Base-by-base conservation (phyloP, 2,113 vertebrate species). In the Pomatorhinus ruficollis region DNA sequence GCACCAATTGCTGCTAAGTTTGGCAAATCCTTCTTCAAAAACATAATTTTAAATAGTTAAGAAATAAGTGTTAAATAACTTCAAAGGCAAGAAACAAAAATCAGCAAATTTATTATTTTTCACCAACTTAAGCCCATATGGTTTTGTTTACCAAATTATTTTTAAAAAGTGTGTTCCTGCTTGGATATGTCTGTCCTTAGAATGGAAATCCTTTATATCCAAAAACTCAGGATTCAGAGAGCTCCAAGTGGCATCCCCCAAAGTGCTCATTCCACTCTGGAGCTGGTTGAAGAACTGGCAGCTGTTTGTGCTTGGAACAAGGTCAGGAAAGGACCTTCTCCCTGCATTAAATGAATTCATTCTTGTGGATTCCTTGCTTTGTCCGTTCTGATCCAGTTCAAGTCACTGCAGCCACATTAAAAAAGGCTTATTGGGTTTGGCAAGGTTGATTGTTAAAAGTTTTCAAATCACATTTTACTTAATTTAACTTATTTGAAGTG, bases 401-500 rank as follows among this genome's bases (percentile, higher is more conserved):
- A 87, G 60, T 74, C 68, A 90, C 64, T 63, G 42, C 54, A 86
- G 79, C 31, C 64, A 81, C 84, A 60, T 92, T 90, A 53, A 92
- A 95, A 93, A 83, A 20, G 22, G 15, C 23, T 65, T 83, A 75
- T 20, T 83, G 4, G 14, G 18, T 75, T 92, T 90, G 85, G 85
- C 40, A 89, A 64, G 7, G 15, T 20, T 25, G 33, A 45, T 71
- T 9, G 63, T 23, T 76, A 40, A n/a, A 86, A 20, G 39, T 56
- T 92, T 94, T 64, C 35, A 53, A 94, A 57, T 74, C 40, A 63
- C 18, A 40, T 89, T 88, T 92, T 83, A 56, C 25, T 65, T 64
- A 52, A 75, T 93, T 93, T 45, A 83, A 91, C 66, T 85, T 90
- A 72, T 56, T 88, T 90, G n/a, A 75, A 76, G 71, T 84, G 92